These are phyloP conservation scores for Jacana jacana DNA, from an alignment of 2,113 vertebrate species.

Conservation along the genomic window DNA sequence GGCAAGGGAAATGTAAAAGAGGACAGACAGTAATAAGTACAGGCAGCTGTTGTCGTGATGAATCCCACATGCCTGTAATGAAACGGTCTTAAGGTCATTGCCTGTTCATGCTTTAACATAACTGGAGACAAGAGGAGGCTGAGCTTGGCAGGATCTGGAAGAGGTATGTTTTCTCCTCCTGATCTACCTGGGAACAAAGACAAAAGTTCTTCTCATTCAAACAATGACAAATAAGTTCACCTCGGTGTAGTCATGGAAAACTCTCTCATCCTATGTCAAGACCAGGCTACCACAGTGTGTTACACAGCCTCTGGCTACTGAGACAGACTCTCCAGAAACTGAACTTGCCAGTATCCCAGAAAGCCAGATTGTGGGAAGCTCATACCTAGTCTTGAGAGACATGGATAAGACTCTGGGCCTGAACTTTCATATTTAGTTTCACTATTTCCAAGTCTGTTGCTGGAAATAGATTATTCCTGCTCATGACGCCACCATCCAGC, in stretches of 20 bases:
- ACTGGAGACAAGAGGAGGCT: neutral
- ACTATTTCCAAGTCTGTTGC: neutral
- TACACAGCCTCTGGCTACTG: neutral
- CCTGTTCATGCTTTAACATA: neutral
- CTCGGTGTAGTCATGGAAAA: neutral
- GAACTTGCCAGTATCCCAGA: neutral
- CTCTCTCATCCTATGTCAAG: neutral
- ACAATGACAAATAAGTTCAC: neutral
- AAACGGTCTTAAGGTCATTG: neutral
- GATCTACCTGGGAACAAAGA: neutral
- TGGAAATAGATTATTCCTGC: neutral
- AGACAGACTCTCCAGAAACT: neutral
- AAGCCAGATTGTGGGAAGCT: neutral
- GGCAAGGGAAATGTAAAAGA: neutral
- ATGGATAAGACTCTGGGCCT: neutral
- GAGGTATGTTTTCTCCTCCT: neutral
- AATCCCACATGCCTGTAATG: neutral
- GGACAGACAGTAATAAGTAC: neutral
- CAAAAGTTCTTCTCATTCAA: neutral
- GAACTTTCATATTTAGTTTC: neutral
- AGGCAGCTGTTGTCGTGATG: slow-evolving; percentile 18
- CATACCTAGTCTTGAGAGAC: neutral
- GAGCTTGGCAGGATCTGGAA: neutral
- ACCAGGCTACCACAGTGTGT: neutral
- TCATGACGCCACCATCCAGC: neutral